Evolutionary conservation across 2,797 vertebrate genomes (phyloP), one percentile per base, ranked within the genome.

Genomic region (Clarias pachynema): DNA sequence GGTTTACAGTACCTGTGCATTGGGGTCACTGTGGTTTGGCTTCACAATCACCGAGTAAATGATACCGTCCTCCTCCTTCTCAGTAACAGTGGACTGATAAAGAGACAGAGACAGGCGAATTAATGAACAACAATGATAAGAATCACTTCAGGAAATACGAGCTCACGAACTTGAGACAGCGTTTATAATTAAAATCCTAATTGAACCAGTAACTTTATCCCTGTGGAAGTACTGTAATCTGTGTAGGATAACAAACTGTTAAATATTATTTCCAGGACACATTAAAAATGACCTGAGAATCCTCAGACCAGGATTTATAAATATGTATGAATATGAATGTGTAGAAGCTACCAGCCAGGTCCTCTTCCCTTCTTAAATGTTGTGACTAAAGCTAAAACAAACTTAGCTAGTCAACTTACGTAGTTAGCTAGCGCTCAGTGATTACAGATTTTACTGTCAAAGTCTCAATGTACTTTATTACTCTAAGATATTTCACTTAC

Each of bases 51-150:
- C 95, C 0, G 96, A 95, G 93, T 96, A 97, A 87, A 95, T 93
- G 56, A 95, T 92, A 0, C 96, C 97, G 12, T 97, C 96, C 34
- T 96, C 96, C 81, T 96, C 94, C 82, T 96, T 95, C 91, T 97
- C 96, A 86, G 92, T 91, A 81, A 95, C 94, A 2, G 93, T 95
- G 84, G 94, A 92, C 94, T 96, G 90, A 84, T 75, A 53, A 44
- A 82, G 37, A 84, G 82, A 44, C 53, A 59, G 20, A 69, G 10
- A 53, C 16, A 56, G 8, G 84, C n/a, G 74, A 72, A 86, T 26
- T 1, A 57, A 56, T 16, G 57, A 12, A 79, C 22, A 59, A 26
- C n/a, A 34, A 10, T 14, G 7, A 26, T 3, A 29, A 29, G 31
- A 59, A 73, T 16, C 29, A 6, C 31, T 34, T 22, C 56, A 60